Conservation (phyloP, 1,140 invertebrate species). For the Hylaeus anthracinus region DNA sequence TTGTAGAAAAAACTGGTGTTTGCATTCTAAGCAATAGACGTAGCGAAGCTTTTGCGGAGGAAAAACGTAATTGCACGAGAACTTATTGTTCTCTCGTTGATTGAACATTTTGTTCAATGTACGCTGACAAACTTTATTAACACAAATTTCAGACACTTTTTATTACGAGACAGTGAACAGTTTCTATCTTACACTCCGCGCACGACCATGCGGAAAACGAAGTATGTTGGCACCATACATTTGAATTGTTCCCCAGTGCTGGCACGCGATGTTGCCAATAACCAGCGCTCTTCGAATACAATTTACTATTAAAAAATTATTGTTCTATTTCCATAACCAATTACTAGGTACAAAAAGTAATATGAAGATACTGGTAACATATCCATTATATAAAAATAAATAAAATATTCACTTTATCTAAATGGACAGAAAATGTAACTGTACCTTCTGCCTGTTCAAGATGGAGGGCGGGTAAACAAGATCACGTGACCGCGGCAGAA, state of each 20-base stretch:
- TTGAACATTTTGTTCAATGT: not conserved
- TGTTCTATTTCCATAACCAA: too few species aligned
- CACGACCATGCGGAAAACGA: not conserved
- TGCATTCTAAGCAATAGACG: constrained; percentile 58
- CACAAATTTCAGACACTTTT: not conserved
- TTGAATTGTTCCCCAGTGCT: constrained; percentile 27
- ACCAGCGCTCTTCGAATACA: too few species aligned
- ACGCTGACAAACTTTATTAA: too few species aligned
- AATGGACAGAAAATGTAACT: not conserved
- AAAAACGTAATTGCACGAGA: not conserved
- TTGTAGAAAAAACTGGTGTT: constrained; percentile 56
- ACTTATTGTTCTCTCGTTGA: not conserved
- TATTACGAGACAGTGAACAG: not conserved
- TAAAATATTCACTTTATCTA: not conserved
- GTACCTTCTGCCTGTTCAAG: not conserved
- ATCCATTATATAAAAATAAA: not conserved
- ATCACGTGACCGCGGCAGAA: too few species aligned
- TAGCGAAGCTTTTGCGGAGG: constrained; percentile 55
- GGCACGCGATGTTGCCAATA: not conserved
- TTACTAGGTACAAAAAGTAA: too few species aligned
- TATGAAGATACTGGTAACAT: not conserved
- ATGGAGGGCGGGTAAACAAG: too few species aligned
- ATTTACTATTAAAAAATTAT: too few species aligned
- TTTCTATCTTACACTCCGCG: not conserved
- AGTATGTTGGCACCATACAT: not conserved